Evolutionary conservation across 2,888 invertebrate genomes (phyloP), one percentile per base, ranked within the genome.

Genomic region (Ditylenchus weischeri): DNA sequence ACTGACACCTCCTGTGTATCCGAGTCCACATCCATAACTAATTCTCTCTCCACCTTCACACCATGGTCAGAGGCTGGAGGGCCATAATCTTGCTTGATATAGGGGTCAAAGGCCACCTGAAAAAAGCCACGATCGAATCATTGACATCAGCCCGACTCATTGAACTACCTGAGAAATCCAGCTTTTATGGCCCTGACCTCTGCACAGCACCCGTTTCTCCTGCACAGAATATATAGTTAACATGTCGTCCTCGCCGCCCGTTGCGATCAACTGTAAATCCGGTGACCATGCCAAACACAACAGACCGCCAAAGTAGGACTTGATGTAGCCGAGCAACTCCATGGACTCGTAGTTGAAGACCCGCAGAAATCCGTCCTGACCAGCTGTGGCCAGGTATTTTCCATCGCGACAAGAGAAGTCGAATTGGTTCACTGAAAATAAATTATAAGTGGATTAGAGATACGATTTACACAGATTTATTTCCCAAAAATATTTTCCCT

Each of bases 171-270:
- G 92, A 63, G 92, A 92, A 21, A 98, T 93, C 98, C 98, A 98
- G 66, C 94, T 94, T 76, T 91, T 88, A 85, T 96, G 96, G 0
- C 96, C 98, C 83, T 94, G 93, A 0, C 95, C 96, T 54, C 98
- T 87, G n/a, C 95, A 96, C 10, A 98, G 90, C 11, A 81, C 79
- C 62, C 79, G 64, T 51, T 75, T 73, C 83, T 96, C 94, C 74
- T 89, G 88, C 83, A 94, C 89, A 62, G 92, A 93, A 91, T 94
- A 98, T 49, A 99, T 91, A 0, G 96, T 96, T 62, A 98, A 91
- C 69, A 98, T 87, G 86, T 98, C 98, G 86, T 98, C 98, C 85
- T 98, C 98, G 6, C 98, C 98, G 0, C 98, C 98, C 0, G 93
- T 92, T 0, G 92, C 92, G 62, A 86, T 81, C 81, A 93, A 91